These are phyloP conservation scores for Lasioglossum calceatum DNA, from an alignment of 2,888 invertebrate genomes.

Conservation along the genomic window DNA sequence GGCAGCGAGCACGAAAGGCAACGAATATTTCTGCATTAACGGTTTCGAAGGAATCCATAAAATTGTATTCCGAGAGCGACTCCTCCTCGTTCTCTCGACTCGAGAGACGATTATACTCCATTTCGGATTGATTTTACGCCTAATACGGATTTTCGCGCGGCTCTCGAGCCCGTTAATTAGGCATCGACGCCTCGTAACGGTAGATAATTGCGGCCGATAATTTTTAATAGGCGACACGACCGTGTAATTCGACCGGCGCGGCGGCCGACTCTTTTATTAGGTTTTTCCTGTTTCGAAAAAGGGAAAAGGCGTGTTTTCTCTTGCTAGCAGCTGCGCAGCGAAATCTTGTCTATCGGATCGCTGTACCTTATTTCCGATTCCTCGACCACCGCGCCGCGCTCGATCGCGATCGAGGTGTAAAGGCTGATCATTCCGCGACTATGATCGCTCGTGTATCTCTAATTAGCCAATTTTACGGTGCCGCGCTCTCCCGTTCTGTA, in stretches of 20 bases:
- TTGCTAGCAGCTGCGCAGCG: neutral
- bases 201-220: conserved; percentile 21
- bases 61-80: neutral
- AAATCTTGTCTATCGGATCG: neutral
- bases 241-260: neutral
- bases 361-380: neutral
- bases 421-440: conserved; percentile 33
- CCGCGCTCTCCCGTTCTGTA: conserved; percentile 42
- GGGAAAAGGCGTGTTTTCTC: neutral
- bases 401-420: neutral
- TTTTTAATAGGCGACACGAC: conserved; percentile 14
- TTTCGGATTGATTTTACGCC: conserved; percentile 18
- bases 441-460: conserved; percentile 53
- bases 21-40: conserved; percentile 38
- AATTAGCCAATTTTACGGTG: conserved; percentile 70
- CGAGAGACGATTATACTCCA: neutral
- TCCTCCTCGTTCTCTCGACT: neutral
- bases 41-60: conserved; percentile 47
- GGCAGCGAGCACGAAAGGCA: conserved; percentile 4
- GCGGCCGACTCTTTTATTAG: neutral
- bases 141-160: conserved; percentile 37
- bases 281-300: neutral
- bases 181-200: conserved; percentile 30
- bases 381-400: neutral
- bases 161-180: conserved; percentile 17